Base-by-base conservation (phyloP, 2,113 vertebrate species). In the cattle (Bos taurus) region DNA sequence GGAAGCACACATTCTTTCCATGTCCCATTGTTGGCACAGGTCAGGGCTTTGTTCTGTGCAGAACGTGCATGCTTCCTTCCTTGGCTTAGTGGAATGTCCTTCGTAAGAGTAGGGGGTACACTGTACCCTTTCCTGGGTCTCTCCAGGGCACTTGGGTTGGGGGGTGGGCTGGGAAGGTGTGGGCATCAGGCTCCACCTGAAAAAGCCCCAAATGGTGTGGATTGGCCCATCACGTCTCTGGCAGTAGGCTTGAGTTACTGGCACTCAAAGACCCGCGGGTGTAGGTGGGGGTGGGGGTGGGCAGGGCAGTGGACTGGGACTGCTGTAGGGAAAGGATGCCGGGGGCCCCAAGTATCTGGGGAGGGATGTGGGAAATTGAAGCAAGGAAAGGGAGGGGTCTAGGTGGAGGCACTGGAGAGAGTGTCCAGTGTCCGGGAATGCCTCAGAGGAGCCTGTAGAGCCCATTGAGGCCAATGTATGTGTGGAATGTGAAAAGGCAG, bases 361-460 rank as follows among this genome's bases (percentile, higher is more conserved):
- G 30, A 64, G 1, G 30, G 30, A 33, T 7, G 30, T 64, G 30
- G 30, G 30, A 16, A 64, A 17, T 2, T 16, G 62, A 33, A 7
- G 30, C 30, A 62, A 62, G 60, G 60, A 64, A 64, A 33, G 14
- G 1, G 30, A 62, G 30, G 30, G 15, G 7, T 17, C 62, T 64
- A 33, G 7, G 15, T 33, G 15, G 62, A 33, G 30, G 62, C 30
- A 64, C 62, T 33, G 30, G 15, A 64, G 15, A 64, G 30, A 64
- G 30, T 0, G 0, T 64, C 62, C 62, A 33, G 7, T 64, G 30
- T 64, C 30, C 3, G 0, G 62, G 15, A 64, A 64, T 33, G 30
- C 62, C 30, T 64, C 7, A 16, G 3, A 64, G 60, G 60, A 64
- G 60, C 30, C 30, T 16, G 15, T 8, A 7, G 7, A 17, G 62